Evolutionary conservation across 2,888 invertebrate genomes (phyloP).

Genomic region (Beris morrisii): DNA sequence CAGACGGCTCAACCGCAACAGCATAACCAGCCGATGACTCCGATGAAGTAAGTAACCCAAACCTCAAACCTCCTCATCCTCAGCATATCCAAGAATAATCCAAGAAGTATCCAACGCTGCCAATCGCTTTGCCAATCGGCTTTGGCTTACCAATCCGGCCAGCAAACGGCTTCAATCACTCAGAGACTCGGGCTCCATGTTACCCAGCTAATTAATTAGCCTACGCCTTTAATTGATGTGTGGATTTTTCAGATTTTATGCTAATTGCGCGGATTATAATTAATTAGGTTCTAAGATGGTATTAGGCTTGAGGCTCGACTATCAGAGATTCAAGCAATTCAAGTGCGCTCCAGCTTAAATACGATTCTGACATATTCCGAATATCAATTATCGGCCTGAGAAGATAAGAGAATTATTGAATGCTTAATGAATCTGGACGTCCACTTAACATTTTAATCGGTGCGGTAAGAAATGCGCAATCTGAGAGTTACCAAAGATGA

Average conservation of each 20-base stretch:
- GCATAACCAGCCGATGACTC: slow-evolving; percentile 32
- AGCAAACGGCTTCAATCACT: slow-evolving; percentile 20
- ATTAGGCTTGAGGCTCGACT: background rate
- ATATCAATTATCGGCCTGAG: too few species aligned
- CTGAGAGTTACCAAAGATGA: too few species aligned
- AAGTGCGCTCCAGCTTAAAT: background rate
- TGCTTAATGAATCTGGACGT: too few species aligned
- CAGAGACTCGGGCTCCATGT: background rate
- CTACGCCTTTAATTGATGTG: slow-evolving; percentile 35
- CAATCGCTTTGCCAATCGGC: too few species aligned
- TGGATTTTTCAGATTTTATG: slow-evolving; percentile 34
- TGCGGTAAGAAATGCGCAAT: too few species aligned
- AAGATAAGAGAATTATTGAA: too few species aligned
- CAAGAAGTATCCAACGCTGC: too few species aligned
- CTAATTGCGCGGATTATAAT: slow-evolving; percentile 32
- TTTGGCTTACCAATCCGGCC: background rate
- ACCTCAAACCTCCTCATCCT: too few species aligned
- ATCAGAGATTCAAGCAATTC: too few species aligned
- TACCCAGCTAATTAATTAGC: slow-evolving; percentile 34
- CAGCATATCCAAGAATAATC: too few species aligned
- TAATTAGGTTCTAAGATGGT: slow-evolving; percentile 17
- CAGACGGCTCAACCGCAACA: slow-evolving; percentile 30
- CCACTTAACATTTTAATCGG: too few species aligned
- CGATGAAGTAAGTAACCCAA: slow-evolving; percentile 35
- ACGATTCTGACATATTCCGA: too few species aligned